Base-by-base conservation (phyloP, 1,140 invertebrate genomes). In the Lysiphlebus fabarum region DNA sequence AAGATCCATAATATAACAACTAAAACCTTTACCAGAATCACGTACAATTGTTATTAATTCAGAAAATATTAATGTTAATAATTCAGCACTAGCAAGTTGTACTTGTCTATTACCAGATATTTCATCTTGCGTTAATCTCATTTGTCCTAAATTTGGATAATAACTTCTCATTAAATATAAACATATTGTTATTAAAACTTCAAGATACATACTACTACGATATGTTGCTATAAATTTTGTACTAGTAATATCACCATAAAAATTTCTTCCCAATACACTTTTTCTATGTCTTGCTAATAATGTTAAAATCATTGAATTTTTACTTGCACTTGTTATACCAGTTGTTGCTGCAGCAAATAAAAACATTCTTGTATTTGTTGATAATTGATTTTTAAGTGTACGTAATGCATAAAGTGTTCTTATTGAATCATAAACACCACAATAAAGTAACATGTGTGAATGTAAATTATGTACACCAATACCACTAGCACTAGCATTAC, bases 121-220 rank as follows among this genome's bases (percentile, higher is more conserved):
- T 70, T 93, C 90, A 64, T 90, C 87, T 48, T 83, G 76, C 0
- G 84, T 87, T 2, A 92, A 77, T 65, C 85, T 85, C 82, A 79
- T 86, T 76, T 79, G 78, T 74, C 81, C 80, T 53, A 80, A 73
- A 65, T 89, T 86, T 6, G 90, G 89, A 76, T 92, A 95, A 69
- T 90, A 94, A 51, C 89, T 90, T 49, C 91, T 80, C 0, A 91
- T 83, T 70, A 88, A 92, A 73, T 92, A 91, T 53, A 95, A 77
- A 71, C 90, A 90, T 33, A 90, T 80, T 0, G 86, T 86, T 56
- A 95, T 86, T 12, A 94, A 73, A 11, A 92, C 83, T 74, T 95
- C 92, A 37, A 95, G 75, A 68, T 92, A 92, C 87, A 92, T 94
- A 67, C 86, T 89, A 49, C 88, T 91, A 4, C 90, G 73, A 65